These are phyloP conservation scores for Trichonephila inaurata DNA, from an alignment of 1,140 invertebrate species.

Conservation along the genomic window DNA sequence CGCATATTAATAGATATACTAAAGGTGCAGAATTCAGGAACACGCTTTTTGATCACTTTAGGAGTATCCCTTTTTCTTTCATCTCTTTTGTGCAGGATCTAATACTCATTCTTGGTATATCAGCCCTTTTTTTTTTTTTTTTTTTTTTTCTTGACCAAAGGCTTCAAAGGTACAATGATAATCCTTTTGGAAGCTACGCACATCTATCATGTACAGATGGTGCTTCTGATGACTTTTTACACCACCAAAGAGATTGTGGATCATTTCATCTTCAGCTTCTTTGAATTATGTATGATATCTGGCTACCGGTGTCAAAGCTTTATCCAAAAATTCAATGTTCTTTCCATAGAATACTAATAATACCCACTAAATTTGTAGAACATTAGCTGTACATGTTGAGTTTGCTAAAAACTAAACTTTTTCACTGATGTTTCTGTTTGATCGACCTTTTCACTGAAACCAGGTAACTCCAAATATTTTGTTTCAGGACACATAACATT, in stretches of 20 bases:
- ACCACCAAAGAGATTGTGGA: constrained; percentile 32
- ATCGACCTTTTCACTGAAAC: no score
- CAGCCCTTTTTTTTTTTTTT: no score
- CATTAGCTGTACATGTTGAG: no score
- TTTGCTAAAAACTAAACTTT: no score
- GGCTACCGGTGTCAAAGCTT: neutral
- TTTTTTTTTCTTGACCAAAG: constrained; percentile 38
- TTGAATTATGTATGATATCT: neutral
- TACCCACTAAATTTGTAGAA: no score
- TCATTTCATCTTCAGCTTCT: neutral
- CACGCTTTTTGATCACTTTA: neutral
- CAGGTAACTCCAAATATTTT: no score
- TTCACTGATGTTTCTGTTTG: no score
- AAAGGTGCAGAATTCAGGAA: neutral
- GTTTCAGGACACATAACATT: no score
- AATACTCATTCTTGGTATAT: neutral
- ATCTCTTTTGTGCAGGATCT: neutral
- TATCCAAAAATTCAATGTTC: neutral
- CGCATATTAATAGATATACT: constrained; percentile 15
- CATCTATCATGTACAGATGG: neutral
- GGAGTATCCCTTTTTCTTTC: neutral
- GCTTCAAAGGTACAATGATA: neutral
- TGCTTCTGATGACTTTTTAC: constrained; percentile 13
- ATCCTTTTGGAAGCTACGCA: neutral
- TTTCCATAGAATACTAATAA: no score